A percentile compares a stretch with the other conserved stretches of the same genome.
These are phyloP conservation scores for Sialis lutaria DNA, from an alignment of 2,888 invertebrate species.

Conservation along the genomic window DNA sequence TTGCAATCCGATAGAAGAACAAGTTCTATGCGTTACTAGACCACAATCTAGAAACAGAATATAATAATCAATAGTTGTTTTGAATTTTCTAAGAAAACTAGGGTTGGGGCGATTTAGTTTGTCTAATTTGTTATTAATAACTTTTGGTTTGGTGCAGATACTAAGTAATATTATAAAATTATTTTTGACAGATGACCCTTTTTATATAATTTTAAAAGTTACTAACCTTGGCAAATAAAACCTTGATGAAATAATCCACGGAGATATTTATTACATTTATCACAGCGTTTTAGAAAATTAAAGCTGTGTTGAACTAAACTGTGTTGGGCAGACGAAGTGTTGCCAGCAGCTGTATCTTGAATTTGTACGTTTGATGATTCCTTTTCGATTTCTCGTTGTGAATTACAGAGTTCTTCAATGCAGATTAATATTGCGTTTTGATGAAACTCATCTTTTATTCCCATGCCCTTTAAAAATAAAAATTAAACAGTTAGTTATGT, in stretches of 20 bases:
- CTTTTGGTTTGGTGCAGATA: slow-evolving; percentile 1
- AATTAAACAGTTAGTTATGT: slow-evolving; percentile 1
- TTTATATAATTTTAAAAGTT: slow-evolving; percentile 1
- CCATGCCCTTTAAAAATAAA: slow-evolving; percentile 41
- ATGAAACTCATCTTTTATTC: slow-evolving; percentile 56
- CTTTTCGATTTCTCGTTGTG: slow-evolving; percentile 14
- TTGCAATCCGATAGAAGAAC: slow-evolving; percentile 43
- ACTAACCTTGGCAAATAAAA: slow-evolving; percentile 44
- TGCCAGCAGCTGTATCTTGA: slow-evolving; percentile 12
- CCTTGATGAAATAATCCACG: slow-evolving; percentile 54
- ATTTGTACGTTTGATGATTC: slow-evolving; percentile 16
- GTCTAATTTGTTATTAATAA: neutral
- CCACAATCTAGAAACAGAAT: slow-evolving; percentile 38
- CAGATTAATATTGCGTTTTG: slow-evolving; percentile 48
- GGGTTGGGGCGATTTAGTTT: too few species aligned
- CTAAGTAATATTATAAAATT: too few species aligned
- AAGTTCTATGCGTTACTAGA: slow-evolving; percentile 49
- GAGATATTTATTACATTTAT: slow-evolving; percentile 53
- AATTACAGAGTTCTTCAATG: slow-evolving; percentile 41
- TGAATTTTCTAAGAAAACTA: neutral
- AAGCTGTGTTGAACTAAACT: slow-evolving; percentile 46
- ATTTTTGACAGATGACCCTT: too few species aligned
- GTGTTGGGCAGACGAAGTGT: slow-evolving; percentile 14
- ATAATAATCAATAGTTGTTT: slow-evolving; percentile 2
- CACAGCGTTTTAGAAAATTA: slow-evolving; percentile 47